These are phyloP conservation scores for Trichopoda pennipes DNA, from an alignment of 2,888 invertebrate species.

Conservation along the genomic window DNA sequence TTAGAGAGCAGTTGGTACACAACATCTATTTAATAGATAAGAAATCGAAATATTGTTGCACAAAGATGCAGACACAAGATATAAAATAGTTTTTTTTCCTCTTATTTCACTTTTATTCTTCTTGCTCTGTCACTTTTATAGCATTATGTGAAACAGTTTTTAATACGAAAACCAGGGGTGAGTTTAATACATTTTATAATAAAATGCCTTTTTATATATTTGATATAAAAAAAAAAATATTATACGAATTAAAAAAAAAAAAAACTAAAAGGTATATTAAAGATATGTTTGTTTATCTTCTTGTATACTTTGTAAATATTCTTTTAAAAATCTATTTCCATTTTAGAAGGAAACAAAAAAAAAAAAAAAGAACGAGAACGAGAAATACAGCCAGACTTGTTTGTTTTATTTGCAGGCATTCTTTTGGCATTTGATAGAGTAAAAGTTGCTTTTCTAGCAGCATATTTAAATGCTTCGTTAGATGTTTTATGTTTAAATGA, in stretches of 20 bases:
- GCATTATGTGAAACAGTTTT: slow-evolving; percentile 30
- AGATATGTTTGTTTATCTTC: slow-evolving; percentile 4
- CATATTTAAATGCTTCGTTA: slow-evolving; percentile 65
- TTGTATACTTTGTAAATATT: slow-evolving; percentile 28
- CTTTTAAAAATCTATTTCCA: slow-evolving; percentile 48
- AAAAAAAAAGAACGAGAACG: background rate
- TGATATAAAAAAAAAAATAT: slow-evolving; percentile 13
- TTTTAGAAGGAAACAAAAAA: background rate
- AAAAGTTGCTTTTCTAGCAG: slow-evolving; percentile 62
- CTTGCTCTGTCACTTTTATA: slow-evolving; percentile 29
- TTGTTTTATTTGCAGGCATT: slow-evolving; percentile 51
- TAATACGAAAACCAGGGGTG: slow-evolving; percentile 40
- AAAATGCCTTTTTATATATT: slow-evolving; percentile 11
- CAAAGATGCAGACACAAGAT: slow-evolving; percentile 68
- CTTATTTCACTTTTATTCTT: slow-evolving; percentile 10
- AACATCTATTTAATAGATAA: slow-evolving; percentile 72
- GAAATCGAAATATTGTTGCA: slow-evolving; percentile 74
- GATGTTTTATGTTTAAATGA: slow-evolving; percentile 60
- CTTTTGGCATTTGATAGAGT: slow-evolving; percentile 57
- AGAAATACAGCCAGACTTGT: slow-evolving; percentile 38
- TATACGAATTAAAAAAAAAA: background rate
- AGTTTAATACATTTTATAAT: slow-evolving; percentile 33
- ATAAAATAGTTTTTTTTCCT: slow-evolving; percentile 31
- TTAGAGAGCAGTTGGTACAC: slow-evolving; percentile 49
- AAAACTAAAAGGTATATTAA: background rate